Conservation (phyloP, 2,113 vertebrate species). For the Orientallactaga bullata region DNA sequence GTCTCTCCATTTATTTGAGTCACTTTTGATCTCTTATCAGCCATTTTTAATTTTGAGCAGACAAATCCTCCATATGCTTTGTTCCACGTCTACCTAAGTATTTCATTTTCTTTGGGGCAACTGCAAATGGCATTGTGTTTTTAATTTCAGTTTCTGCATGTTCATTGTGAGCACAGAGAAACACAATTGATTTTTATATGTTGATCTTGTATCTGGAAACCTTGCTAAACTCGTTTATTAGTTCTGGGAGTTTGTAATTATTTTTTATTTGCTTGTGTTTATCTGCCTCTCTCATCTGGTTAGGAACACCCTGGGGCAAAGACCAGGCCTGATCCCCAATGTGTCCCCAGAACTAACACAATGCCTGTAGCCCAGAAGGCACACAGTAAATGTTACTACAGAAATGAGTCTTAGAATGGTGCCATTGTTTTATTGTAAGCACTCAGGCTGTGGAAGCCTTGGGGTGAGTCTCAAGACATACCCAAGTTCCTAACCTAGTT, state of each 20-base stretch:
- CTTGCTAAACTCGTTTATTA: conserved; percentile 37
- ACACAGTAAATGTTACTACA: not conserved
- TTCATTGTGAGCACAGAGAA: conserved; percentile 32
- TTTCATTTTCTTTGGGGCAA: conserved; percentile 49
- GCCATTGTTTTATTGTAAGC: not conserved
- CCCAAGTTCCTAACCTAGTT: not conserved
- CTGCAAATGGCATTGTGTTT: conserved; percentile 1
- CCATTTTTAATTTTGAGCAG: not conserved
- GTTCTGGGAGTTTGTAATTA: conserved; percentile 51
- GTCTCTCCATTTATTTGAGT: conserved; percentile 1
- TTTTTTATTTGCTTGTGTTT: conserved; percentile 65
- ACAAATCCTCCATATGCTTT: not conserved
- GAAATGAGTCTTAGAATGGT: not conserved
- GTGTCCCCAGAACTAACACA: not conserved
- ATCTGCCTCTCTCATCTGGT: conserved; percentile 15
- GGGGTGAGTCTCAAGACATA: not conserved
- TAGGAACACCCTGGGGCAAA: not conserved
- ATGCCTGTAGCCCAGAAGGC: not conserved
- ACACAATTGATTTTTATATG: conserved; percentile 59
- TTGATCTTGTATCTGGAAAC: not conserved
- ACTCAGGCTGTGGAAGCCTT: not conserved
- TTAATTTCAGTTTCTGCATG: conserved; percentile 39
- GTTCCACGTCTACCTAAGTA: not conserved
- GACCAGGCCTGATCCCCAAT: not conserved
- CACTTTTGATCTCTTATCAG: conserved; percentile 35